Base-by-base conservation (phyloP, 2,888 invertebrate species). In the Panzeria rudis region DNA sequence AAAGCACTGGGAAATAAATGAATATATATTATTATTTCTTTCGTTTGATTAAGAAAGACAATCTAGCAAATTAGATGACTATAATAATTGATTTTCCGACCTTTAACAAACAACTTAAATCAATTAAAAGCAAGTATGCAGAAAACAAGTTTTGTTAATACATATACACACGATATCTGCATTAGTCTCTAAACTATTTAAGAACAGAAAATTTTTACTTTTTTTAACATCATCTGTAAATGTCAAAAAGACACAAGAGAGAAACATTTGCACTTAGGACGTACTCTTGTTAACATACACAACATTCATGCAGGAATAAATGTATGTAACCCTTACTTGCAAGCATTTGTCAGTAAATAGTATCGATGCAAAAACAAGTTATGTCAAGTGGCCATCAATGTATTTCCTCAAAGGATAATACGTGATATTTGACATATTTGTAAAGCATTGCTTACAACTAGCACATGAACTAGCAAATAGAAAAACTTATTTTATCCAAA, bases 351-450 rank as follows among this genome's bases (percentile, higher is more conserved):
- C 54, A 68, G 0, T 35, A 66, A 76, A 35, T 13, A 15, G 17
- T 25, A 72, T 7, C 59, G 56, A 72, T 59, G 29, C 35, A 59
- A 61, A 59, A 66, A 61, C 61, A 81, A 61, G 80, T 76, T 61
- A 44, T 72, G 76, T 75, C 79, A 68, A 73, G 64, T 69, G 61
- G 72, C 61, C 72, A 81, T 78, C 77, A 69, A 75, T 82, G 35
- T 23, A 72, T 52, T 73, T 61, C 54, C 47, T 72, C 66, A 66
- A 68, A 83, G 75, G 83, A 86, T 86, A 83, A 69, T 80, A 83
- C 79, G 72, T 80, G 72, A 80, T 83, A 76, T 83, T 86, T 86
- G 83, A 77, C 72, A 77, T 77, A 86, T 77, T 80, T 62, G 79
- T 61, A 73, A 76, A 73, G 35, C 50, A 66, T 35, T 66, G 38